These are phyloP conservation scores for Ptilorrhoa leucosticta DNA, from an alignment of 2,113 vertebrate species.

Conservation along the genomic window DNA sequence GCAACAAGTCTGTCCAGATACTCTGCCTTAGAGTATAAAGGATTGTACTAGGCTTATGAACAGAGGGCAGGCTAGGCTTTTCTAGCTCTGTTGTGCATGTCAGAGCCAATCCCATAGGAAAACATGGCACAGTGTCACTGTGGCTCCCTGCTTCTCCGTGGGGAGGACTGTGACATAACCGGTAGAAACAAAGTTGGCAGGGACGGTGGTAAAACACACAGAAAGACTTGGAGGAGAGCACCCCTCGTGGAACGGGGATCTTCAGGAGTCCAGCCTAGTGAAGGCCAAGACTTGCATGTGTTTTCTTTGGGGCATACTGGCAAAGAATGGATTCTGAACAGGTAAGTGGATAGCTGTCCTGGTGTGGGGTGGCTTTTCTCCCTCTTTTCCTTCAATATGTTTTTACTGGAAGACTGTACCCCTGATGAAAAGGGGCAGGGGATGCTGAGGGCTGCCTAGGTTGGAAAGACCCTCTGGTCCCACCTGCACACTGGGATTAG, in stretches of 20 bases:
- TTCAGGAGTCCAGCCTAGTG: not conserved
- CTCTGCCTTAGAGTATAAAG: not conserved
- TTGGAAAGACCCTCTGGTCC: not conserved
- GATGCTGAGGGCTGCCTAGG: not conserved
- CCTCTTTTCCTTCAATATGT: not conserved
- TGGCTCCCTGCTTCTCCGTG: not conserved
- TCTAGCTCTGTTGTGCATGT: not conserved
- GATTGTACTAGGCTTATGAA: not conserved
- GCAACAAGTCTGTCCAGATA: not conserved
- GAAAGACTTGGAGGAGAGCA: not conserved
- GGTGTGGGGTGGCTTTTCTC: not conserved
- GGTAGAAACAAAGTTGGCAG: not conserved
- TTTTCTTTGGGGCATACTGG: not conserved
- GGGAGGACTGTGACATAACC: not conserved
- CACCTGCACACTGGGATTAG: not conserved
- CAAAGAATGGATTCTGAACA: not conserved
- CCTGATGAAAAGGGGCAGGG: not conserved
- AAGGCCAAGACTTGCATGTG: not conserved
- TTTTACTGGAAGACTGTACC: not conserved
- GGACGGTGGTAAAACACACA: not conserved
- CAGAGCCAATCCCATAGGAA: not conserved
- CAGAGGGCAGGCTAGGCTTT: not conserved
- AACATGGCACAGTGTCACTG: not conserved
- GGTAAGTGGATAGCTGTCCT: not conserved
- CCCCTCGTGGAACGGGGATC: accelerated